Percentiles rank a stretch among this genome's conserved stretches.
Evolutionary conservation across 2,888 invertebrate genomes (phyloP).

Genomic region (Morinoia aosen): DNA sequence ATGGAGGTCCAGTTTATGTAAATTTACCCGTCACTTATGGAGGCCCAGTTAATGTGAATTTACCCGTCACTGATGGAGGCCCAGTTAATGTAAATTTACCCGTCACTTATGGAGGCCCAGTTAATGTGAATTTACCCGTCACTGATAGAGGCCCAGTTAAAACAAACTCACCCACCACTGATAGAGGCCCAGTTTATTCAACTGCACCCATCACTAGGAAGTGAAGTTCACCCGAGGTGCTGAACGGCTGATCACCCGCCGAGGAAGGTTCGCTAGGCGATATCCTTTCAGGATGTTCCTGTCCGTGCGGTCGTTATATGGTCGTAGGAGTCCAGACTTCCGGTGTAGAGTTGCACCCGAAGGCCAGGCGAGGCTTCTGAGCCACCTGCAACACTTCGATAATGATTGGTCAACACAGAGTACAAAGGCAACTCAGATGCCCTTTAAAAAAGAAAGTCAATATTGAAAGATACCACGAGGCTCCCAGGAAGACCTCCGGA

Average conservation of each 20-base stretch:
- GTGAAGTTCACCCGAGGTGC: not conserved
- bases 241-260: not conserved
- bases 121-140: not conserved
- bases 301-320: slow-evolving; percentile 20
- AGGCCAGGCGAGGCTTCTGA: not conserved
- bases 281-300: slow-evolving; percentile 43
- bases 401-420: slow-evolving; percentile 47
- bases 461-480: not conserved
- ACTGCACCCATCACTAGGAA: not conserved
- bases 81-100: not conserved
- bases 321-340: not conserved
- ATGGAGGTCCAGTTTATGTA: not conserved
- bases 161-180: no score
- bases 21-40: not conserved
- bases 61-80: not conserved
- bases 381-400: slow-evolving; percentile 41
- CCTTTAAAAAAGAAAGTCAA: slow-evolving; percentile 4
- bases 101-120: not conserved
- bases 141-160: not conserved
- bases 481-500: not conserved
- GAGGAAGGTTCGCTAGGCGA: not conserved
- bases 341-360: slow-evolving; percentile 7
- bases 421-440: slow-evolving; percentile 13
- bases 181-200: not conserved
- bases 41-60: not conserved